These are phyloP conservation scores for Anhinga anhinga DNA, from an alignment of 2,113 vertebrate genomes.

Conservation along the genomic window DNA sequence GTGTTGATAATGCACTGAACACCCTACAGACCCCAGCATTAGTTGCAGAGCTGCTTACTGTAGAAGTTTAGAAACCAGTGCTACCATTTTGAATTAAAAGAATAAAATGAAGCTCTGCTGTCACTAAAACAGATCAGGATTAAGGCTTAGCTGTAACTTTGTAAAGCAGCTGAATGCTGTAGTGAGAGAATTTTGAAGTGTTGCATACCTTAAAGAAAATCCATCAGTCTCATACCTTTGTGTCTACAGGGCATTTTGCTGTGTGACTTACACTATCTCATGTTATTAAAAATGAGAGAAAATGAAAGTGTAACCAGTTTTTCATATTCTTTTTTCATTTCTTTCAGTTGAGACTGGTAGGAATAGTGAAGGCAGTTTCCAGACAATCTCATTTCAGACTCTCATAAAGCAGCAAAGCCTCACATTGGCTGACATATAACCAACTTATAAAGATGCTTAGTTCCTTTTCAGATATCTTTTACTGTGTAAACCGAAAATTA, in stretches of 20 bases:
- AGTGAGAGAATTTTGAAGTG: neutral
- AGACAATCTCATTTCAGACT: slow-evolving; percentile 20
- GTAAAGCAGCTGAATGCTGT: neutral
- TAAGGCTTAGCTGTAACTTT: neutral
- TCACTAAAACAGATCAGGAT: neutral
- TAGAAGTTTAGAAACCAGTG: neutral
- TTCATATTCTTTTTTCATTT: neutral
- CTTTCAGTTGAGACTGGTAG: neutral
- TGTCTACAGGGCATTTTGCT: neutral
- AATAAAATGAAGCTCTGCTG: neutral
- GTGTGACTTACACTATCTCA: neutral
- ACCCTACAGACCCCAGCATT: neutral
- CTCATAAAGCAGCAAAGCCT: neutral
- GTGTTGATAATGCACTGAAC: neutral
- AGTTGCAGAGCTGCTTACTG: neutral
- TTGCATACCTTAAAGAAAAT: neutral
- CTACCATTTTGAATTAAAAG: neutral
- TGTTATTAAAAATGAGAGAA: neutral
- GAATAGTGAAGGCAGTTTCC: slow-evolving; percentile 5
- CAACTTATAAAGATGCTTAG: neutral
- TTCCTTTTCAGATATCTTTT: neutral
- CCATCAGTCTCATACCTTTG: neutral
- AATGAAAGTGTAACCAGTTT: neutral
- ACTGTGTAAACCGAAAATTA: neutral
- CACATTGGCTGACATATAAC: neutral